phyloP scores from a whole-genome alignment of 2,113 vertebrate genomes.

The Tachysurus vachellii region DNA sequence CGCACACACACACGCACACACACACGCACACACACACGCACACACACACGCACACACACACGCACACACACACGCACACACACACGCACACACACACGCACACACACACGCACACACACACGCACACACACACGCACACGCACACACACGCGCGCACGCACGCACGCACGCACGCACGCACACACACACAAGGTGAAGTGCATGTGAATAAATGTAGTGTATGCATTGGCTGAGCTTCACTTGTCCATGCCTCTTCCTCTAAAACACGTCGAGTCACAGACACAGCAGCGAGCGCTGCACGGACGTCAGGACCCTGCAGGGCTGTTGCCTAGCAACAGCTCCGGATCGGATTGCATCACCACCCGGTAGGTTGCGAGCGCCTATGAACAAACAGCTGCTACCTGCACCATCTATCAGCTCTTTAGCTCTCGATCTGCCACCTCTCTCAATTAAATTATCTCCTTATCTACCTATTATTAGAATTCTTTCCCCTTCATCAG shows the following conservation, averaged over 20 bases:
- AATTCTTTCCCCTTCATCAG: background rate
- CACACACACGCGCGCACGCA: background rate
- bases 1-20: conserved; percentile 25
- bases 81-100: conserved; percentile 20
- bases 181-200: background rate
- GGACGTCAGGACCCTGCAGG: conserved; percentile 59
- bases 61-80: conserved; percentile 3
- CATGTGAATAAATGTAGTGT: conserved; percentile 8
- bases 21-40: background rate
- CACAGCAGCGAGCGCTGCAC: conserved; percentile 44
- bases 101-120: conserved; percentile 7
- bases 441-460: conserved; percentile 18
- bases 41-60: background rate
- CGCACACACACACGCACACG: conserved; percentile 20
- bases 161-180: background rate
- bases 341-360: conserved; percentile 64
- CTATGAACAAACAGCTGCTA: conserved; percentile 60
- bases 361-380: conserved; percentile 47
- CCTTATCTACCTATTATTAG: background rate
- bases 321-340: conserved; percentile 74
- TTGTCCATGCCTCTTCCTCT: conserved; percentile 45
- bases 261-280: conserved; percentile 38
- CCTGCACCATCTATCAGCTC: conserved; percentile 33
- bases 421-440: conserved; percentile 42
- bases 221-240: conserved; percentile 47